Evolutionary conservation across 2,113 vertebrate species (phyloP), one percentile per base, ranked within the genome.

Genomic region (Melospiza georgiana): DNA sequence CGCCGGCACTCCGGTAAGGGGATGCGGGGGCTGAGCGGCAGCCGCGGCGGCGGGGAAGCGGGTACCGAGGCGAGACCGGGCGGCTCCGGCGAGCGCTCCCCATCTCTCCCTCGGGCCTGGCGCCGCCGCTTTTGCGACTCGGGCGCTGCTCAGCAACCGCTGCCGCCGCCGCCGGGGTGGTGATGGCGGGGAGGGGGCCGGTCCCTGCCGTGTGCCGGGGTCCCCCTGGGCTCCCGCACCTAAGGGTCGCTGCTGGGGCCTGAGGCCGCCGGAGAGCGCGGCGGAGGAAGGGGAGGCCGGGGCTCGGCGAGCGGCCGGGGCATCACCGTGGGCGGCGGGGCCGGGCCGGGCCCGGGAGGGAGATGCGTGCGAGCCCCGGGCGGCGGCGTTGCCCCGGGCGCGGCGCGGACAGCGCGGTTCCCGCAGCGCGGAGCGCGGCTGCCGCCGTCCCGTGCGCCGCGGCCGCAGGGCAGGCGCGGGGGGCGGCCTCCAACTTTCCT

Each of bases 101-200:
- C 44, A 90, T 65, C n/a, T 77, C n/a, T 91, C 39, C 20, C 44
- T 54, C 22, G 88, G 95, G 94, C 96, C 96, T 93, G 94, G 71
- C 73, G 74, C 75, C 75, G 39, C 91, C 84, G 93, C 96, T 75
- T 84, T 91, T 62, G 94, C 94, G 28, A 84, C 96, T 46, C 39
- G 68, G 49, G 84, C 37, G 83, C 90, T 89, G 91, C 90, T 93
- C 86, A 9, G 90, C 93, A 87, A 77, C 80, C 28, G 84, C 88
- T 61, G 90, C 85, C 59, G 89, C 85, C 62, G 72, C 48, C 49
- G 68, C 68, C 20, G 72, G 74, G 24, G 66, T 25, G 63, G 48
- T 33, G 72, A 61, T 20, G 72, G 66, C 27, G 25, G 37, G 63
- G 94, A 87, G 80, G 61, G 79, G 73, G 84, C 48, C 66, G 66